Base-by-base conservation (phyloP, 2,113 vertebrate genomes). In the Tenrec ecaudatus region DNA sequence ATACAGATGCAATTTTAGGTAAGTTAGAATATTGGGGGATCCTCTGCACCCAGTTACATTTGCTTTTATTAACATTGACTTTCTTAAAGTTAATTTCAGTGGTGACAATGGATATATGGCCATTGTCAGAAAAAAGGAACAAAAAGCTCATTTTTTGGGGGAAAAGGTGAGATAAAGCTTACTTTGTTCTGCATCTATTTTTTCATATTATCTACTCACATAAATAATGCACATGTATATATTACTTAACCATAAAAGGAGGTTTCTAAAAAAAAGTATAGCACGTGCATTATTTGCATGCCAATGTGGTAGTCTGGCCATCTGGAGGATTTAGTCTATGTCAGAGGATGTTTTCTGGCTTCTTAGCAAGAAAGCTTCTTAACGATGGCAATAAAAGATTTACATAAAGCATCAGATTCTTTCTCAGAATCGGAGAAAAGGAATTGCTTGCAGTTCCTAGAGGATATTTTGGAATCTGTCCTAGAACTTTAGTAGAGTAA, bases 261-360 rank as follows among this genome's bases (percentile, higher is more conserved):
- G 5, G 23, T 66, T 27, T 66, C 3, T 8, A 10, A 66, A 66
- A 66, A 66, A 66, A 66, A 23, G 25, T 27, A 66, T 66, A 62
- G 16, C 4, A 27, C 25, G 20, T 66, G 25, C 7, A 27, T 66
- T 27, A 66, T 66, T 66, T 25, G 64, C 22, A 23, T 27, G 25
- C 23, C 23, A 62, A 66, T 25, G 20, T 27, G 23, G 23, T 40
- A 80, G 79, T 57, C 12, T 66, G 8, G 47, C 38, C 36, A 78
- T 64, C 78, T 78, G 15, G 16, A 95, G 91, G 66, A 0, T 14
- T 84, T 95, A 73, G 88, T 78, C 15, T 3, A 68, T 85, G 25
- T 40, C 3, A 7, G 62, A 89, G 36, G 27, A 31, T 68, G n/a
- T 29, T 29, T 27, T 66, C 22, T 66, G 64, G 16, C 16, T 90